Percentiles rank a stretch among this genome's conserved stretches.
These are phyloP conservation scores for Camponotus floridanus DNA, from an alignment of 1,140 invertebrate genomes.

Conservation along the genomic window DNA sequence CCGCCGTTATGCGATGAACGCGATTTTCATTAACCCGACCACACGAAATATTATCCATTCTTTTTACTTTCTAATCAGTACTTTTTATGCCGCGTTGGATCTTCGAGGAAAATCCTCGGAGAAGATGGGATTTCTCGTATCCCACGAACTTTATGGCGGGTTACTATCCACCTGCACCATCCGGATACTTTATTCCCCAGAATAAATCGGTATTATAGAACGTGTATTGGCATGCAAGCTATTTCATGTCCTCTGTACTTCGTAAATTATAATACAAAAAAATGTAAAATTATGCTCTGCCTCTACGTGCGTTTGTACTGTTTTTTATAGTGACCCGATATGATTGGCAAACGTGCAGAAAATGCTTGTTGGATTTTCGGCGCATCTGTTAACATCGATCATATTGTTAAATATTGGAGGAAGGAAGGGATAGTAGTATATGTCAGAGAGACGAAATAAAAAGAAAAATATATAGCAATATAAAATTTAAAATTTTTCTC, in stretches of 20 bases:
- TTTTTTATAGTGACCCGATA: neutral
- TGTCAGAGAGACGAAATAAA: neutral
- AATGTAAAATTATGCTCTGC: conserved; percentile 11
- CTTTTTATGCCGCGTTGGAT: conserved; percentile 3
- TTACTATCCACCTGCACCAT: conserved; percentile 4
- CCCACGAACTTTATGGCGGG: neutral
- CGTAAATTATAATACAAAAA: conserved; percentile 31
- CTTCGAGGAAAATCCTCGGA: neutral
- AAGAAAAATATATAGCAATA: neutral
- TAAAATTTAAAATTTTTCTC: neutral
- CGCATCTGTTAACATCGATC: neutral
- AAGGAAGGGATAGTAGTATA: neutral
- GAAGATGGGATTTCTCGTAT: conserved; percentile 13
- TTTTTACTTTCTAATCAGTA: conserved; percentile 40
- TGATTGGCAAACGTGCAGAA: neutral
- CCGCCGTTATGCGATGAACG: conserved; percentile 29
- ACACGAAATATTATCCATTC: conserved; percentile 24
- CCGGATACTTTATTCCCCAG: conserved; percentile 28
- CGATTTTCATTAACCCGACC: conserved; percentile 55
- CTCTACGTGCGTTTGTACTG: conserved; percentile 18
- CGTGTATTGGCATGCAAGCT: conserved; percentile 3
- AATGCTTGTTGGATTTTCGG: neutral
- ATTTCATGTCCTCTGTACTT: conserved; percentile 2
- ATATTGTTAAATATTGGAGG: neutral
- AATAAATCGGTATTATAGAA: conserved; percentile 34